Evolutionary conservation across 1,140 invertebrate species (phyloP), one percentile per base, ranked within the genome.

Genomic region (Pogonomyrmex barbatus): DNA sequence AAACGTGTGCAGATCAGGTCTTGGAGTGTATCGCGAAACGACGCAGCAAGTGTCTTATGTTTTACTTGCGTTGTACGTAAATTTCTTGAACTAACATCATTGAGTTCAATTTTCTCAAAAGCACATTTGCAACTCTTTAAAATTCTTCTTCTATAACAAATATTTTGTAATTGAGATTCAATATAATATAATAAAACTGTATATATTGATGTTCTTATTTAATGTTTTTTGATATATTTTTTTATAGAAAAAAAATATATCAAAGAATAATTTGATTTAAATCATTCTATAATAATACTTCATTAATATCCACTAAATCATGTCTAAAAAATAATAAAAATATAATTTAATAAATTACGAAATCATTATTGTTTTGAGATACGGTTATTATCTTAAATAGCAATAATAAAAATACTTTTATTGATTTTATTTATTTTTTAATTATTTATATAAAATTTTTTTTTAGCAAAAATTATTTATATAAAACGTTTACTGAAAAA

Each of bases 1-100:
- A 50, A 62, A 82, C 89, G 70, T 71, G 88, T 71, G 68, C 89
- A 75, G 81, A 90, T 90, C 89, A 71, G 45, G 52, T 52, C 82
- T 67, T 77, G 68, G 36, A 45, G 39, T 82, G 54, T 62, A 78
- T 78, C 36, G 47, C 4, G 24, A 1, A 17, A 78, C n/a, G 24
- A 52, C 54, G 47, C 24, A 58, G 10, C 33, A 17, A 14, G 17
- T 75, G 45, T 62, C 42, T 83, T 56, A 70, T n/a, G 52, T 17
- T 56, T 45, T 70, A n/a, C 47, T 54, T 81, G 17, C 8, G 5
- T 73, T 14, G n/a, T 12, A 1, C 12, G n/a, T 4, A 12, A 73
- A 75, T 60, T 75, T 45, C 36, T 75, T n/a, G 4, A 14, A 2
- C 42, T 14, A 47, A 68, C 12, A 14, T 12, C 8, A 17, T 2